Conservation (phyloP, 2,888 invertebrate genomes). For the Drosophila limbata region DNA sequence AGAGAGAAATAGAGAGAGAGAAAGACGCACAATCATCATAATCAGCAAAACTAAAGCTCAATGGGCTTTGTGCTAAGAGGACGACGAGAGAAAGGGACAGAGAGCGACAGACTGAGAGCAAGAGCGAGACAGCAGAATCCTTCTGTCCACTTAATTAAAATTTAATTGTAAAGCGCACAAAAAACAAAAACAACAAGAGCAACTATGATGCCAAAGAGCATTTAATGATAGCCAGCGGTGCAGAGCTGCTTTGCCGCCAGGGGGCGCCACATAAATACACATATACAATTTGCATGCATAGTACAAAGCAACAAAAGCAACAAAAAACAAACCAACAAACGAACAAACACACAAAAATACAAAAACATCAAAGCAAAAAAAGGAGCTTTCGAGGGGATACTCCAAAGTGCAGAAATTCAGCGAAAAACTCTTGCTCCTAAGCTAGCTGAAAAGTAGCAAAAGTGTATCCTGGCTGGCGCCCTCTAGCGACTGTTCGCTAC, state of each 20-base stretch:
- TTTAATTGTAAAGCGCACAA: conserved; percentile 66
- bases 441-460: conserved; percentile 67
- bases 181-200: conserved; percentile 22
- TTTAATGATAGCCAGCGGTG: conserved; percentile 67
- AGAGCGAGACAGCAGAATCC: conserved; percentile 16
- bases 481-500: conserved; percentile 47
- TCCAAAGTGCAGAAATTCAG: conserved; percentile 38
- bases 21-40: conserved; percentile 39
- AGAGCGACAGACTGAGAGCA: background rate
- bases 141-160: conserved; percentile 75
- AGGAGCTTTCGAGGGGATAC: conserved; percentile 37
- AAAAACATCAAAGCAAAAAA: conserved; percentile 49
- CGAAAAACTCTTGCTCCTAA: conserved; percentile 22
- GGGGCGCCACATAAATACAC: conserved; percentile 40
- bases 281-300: conserved; percentile 58
- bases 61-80: conserved; percentile 21
- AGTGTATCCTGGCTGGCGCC: conserved; percentile 57
- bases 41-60: conserved; percentile 58
- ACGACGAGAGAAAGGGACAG: background rate
- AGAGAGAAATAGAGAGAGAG: conserved; percentile 23
- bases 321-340: conserved; percentile 10
- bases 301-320: conserved; percentile 73
- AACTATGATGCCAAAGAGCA: conserved; percentile 65
- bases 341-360: conserved; percentile 25
- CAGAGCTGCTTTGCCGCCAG: conserved; percentile 27